Base-by-base conservation (phyloP, 2,797 vertebrate genomes). In the Semaprochilodus insignis region DNA sequence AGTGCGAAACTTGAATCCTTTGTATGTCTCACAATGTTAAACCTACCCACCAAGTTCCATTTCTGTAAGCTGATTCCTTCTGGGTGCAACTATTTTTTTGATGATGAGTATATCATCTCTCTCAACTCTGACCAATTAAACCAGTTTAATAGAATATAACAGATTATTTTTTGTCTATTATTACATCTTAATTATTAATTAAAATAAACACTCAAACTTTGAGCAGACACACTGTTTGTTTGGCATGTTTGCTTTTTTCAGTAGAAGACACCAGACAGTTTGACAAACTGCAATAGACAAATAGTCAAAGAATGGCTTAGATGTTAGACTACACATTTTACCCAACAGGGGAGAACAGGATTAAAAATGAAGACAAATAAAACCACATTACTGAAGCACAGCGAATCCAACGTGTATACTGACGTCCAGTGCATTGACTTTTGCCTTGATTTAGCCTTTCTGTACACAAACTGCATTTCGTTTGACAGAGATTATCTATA, bases 401-500 rank as follows among this genome's bases (percentile, higher is more conserved):
- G 52, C 34, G 14, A 73, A 27, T 27, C n/a, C 51, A 55, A 0
- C 6, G 4, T 19, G 15, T 15, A 73, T 34, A 55, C 25, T 11
- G 25, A 7, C 19, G 23, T 73, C 51, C n/a, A 72, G 10, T 55
- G 27, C 54, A 57, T 52, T 55, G 15, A 57, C 17, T 36, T 54
- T 34, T 17, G 31, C 19, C 44, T 7, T 14, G 2, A 5, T 44
- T 27, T n/a, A 8, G 21, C 10, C 23, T 54, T 19, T 13, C 21
- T 57, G 23, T 55, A 15, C 21, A 27, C 51, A 74, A 74, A 74
- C 23, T 74, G 72, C 72, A 74, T 8, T 74, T 21, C 10, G 27
- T 74, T 74, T 74, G 72, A 74, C 54, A 59, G 1, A 21, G n/a
- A 72, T 54, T 16, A 13, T 55, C 48, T 21, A 55, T 2, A 19